Conservation (phyloP, 2,797 vertebrate species). For the Tamandua tetradactyla region DNA sequence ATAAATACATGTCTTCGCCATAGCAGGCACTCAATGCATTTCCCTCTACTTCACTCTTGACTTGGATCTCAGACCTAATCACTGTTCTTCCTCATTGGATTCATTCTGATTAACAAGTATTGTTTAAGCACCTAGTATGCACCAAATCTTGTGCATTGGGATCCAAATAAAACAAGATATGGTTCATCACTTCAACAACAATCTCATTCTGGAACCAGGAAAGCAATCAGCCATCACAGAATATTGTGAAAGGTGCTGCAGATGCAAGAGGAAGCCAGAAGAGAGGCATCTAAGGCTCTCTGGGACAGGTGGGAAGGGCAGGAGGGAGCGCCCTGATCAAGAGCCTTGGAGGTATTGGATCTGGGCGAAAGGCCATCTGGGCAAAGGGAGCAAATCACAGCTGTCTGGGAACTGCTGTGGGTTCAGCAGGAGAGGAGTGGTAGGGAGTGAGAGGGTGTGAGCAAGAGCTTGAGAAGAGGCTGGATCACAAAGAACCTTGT, state of each 20-base stretch:
- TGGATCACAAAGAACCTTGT: neutral
- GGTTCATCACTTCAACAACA: neutral
- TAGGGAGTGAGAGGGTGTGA: fast-evolving
- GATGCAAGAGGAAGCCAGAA: neutral
- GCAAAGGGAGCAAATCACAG: neutral
- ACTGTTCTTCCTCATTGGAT: neutral
- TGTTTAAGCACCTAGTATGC: neutral
- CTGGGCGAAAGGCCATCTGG: neutral
- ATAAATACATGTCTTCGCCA: neutral
- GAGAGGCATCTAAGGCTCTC: neutral
- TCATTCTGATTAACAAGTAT: neutral
- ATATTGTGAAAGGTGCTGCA: neutral
- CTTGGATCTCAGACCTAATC: neutral
- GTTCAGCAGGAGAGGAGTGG: fast-evolving
- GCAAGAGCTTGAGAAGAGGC: neutral
- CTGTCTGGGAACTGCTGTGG: neutral
- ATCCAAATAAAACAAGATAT: neutral
- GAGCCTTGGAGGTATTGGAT: neutral
- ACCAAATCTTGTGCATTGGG: neutral
- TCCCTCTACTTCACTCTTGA: neutral
- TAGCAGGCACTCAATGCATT: no score
- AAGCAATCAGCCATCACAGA: neutral
- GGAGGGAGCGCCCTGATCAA: neutral
- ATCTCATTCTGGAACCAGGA: neutral
- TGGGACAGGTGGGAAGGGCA: neutral